Evolutionary conservation across 2,113 vertebrate genomes (phyloP).

Genomic region (Procavia capensis): DNA sequence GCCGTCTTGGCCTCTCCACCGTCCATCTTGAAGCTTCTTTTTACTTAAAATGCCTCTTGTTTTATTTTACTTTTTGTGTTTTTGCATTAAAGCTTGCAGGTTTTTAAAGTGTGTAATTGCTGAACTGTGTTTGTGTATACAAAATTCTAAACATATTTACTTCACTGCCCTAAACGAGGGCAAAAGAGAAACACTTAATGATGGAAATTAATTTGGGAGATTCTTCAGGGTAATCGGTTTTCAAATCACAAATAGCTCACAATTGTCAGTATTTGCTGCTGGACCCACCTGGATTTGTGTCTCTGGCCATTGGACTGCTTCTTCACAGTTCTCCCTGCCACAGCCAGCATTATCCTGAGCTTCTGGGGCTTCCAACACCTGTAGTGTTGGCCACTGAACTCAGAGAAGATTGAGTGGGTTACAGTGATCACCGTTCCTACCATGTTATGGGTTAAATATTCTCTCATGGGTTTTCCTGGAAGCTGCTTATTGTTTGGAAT

Average conservation of each 20-base stretch:
- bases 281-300: background rate
- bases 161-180: background rate
- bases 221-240: background rate
- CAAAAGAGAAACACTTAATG: background rate
- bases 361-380: background rate
- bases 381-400: background rate
- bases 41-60: background rate
- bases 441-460: background rate
- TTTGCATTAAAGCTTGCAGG: background rate
- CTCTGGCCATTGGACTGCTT: too few relatives aligned
- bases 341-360: background rate
- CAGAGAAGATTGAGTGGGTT: background rate
- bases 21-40: background rate
- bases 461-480: background rate
- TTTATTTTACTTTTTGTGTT: slow-evolving; percentile 4
- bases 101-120: background rate
- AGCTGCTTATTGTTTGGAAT: background rate
- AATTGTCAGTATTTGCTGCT: background rate
- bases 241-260: background rate
- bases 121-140: background rate
- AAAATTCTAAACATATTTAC: background rate
- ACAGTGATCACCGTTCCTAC: background rate
- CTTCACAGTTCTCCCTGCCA: background rate
- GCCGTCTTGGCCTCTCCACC: too few relatives aligned
- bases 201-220: background rate